A percentile compares a stretch with the other conserved stretches of the same genome.
phyloP scores from a whole-genome alignment of 30 jellyfish, hydroid and myxozoan genomes.

The Aurelia sp. region DNA sequence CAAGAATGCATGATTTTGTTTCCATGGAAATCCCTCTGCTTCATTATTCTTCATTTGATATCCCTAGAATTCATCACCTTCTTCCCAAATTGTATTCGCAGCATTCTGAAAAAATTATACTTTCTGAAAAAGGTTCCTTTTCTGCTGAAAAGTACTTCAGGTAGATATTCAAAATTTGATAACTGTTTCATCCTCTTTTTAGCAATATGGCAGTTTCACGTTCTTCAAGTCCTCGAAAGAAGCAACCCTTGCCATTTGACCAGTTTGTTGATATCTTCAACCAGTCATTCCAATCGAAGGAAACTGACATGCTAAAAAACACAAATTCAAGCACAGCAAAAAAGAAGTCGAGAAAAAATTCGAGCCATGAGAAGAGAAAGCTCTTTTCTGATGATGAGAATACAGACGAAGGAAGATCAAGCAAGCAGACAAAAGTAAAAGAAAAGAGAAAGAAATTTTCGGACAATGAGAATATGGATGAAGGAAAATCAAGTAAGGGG shows the following conservation, averaged over 20 bases:
- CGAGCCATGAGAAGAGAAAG: neutral
- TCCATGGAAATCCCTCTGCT: too few relatives aligned
- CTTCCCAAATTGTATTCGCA: too few relatives aligned
- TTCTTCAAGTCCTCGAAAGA: neutral
- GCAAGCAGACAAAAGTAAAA: neutral
- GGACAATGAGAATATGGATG: slow-evolving; percentile 15
- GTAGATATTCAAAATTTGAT: too few relatives aligned
- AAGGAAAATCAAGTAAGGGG: neutral
- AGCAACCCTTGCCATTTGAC: neutral
- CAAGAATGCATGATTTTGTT: too few relatives aligned
- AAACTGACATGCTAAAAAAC: neutral
- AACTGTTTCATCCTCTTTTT: too few relatives aligned
- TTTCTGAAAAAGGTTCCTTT: too few relatives aligned
- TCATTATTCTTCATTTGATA: too few relatives aligned
- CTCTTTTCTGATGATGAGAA: slow-evolving; percentile 49
- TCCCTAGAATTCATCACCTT: too few relatives aligned
- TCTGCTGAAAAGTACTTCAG: too few relatives aligned
- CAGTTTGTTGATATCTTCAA: neutral
- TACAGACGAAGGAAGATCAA: neutral
- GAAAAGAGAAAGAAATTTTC: slow-evolving; percentile 5
- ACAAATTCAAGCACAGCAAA: neutral
- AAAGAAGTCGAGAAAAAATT: neutral
- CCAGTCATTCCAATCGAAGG: neutral
- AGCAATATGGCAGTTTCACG: neutral
- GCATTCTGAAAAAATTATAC: too few relatives aligned